Conservation (phyloP, 2,888 invertebrate species). For the Dioctria linearis region DNA sequence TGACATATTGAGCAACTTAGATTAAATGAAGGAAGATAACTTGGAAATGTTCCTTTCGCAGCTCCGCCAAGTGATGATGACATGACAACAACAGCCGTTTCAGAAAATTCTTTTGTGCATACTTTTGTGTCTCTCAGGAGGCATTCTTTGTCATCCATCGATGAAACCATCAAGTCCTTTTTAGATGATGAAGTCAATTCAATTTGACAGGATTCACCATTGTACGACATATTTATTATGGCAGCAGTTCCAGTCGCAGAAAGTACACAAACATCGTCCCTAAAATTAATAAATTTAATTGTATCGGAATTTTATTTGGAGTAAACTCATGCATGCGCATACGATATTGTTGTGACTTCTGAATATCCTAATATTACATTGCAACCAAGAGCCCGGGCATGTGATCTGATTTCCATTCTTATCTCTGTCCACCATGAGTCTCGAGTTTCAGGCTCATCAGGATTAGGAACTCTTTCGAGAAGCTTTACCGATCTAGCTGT, state of each 20-base stretch:
- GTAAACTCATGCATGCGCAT: slow-evolving; percentile 62
- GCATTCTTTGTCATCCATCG: slow-evolving; percentile 73
- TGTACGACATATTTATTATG: slow-evolving; percentile 78
- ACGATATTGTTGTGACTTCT: slow-evolving; percentile 96
- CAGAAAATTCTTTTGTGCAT: slow-evolving; percentile 3
- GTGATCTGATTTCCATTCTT: slow-evolving; percentile 94
- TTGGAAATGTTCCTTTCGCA: slow-evolving; percentile 9
- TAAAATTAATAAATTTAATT: slow-evolving; percentile 68
- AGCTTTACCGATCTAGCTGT: slow-evolving; percentile 88
- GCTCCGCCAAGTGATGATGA: slow-evolving; percentile 62
- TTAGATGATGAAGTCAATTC: slow-evolving; percentile 63
- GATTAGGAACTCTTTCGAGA: slow-evolving; percentile 84
- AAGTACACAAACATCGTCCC: slow-evolving; percentile 95
- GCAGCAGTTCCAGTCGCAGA: slow-evolving; percentile 96
- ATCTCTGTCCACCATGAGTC: slow-evolving; percentile 99
- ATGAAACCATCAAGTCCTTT: slow-evolving; percentile 71
- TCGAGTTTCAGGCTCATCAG: slow-evolving; percentile 91
- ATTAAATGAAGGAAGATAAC: slow-evolving; percentile 56
- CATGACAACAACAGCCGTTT: slow-evolving; percentile 58
- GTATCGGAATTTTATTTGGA: not conserved
- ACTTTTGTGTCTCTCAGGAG: slow-evolving; percentile 69
- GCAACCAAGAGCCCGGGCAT: slow-evolving; percentile 92
- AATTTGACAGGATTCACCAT: slow-evolving; percentile 66
- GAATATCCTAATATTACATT: slow-evolving; percentile 95
- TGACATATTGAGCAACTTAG: slow-evolving; percentile 76